Evolutionary conservation across 2,113 vertebrate genomes (phyloP).

Genomic region (Eudyptes chrysolophus): DNA sequence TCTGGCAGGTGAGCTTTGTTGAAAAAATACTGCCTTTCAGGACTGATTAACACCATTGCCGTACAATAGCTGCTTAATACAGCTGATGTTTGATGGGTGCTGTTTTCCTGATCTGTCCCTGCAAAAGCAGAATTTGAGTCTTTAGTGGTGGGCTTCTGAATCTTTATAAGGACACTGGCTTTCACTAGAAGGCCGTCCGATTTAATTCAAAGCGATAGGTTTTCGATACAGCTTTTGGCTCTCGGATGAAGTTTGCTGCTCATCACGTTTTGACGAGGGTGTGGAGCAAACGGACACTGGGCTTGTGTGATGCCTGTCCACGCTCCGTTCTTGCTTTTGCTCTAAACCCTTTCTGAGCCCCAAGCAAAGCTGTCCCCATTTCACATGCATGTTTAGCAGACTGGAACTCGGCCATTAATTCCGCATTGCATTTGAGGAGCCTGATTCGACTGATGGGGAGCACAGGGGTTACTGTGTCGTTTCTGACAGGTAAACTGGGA

Average conservation of each 20-base stretch:
- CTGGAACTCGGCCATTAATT: not conserved
- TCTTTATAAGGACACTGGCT: not conserved
- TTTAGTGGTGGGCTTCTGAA: not conserved
- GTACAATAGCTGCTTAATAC: not conserved
- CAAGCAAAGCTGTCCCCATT: not conserved
- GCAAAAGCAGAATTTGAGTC: not conserved
- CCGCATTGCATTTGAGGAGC: not conserved
- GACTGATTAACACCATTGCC: not conserved
- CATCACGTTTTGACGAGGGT: fast-evolving
- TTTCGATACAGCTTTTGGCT: not conserved
- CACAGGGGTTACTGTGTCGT: not conserved
- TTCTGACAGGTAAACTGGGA: not conserved
- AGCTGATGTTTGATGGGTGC: not conserved
- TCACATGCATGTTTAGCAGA: not conserved
- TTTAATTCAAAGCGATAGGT: not conserved
- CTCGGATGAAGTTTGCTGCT: not conserved
- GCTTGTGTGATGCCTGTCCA: not conserved
- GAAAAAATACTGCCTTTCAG: not conserved
- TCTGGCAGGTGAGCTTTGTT: not conserved
- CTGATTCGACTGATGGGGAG: not conserved
- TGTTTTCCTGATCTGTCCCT: not conserved
- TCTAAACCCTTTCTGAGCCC: not conserved
- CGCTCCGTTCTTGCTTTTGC: fast-evolving
- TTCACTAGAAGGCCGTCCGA: fast-evolving
- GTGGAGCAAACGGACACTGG: not conserved